Evolutionary conservation across 2,113 vertebrate species (phyloP), one percentile per base, ranked within the genome.

Genomic region (Equus przewalskii): DNA sequence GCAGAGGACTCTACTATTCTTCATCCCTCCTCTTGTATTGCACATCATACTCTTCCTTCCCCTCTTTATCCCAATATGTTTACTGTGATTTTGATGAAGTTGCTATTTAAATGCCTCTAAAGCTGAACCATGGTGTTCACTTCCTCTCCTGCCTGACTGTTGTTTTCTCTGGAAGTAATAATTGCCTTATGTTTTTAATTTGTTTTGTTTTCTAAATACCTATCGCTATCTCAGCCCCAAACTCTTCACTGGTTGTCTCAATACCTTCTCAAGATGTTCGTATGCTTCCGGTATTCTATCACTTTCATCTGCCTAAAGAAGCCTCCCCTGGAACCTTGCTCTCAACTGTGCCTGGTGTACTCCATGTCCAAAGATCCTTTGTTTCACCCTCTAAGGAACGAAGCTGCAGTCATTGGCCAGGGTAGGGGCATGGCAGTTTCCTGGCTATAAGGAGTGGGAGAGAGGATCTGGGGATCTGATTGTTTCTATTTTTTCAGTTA

Each of bases 181-280:
- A 60, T 18, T 82, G 26, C 26, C 46, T 91, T 85, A 1, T 36
- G 36, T 91, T 95, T 93, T 51, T 28, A 24, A 84, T 70, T 60
- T 51, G 21, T 94, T 91, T 72, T 8, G 7, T 76, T 95, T 92
- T 80, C 3, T 69, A 60, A 81, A 41, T 76, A 9, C 10, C 73
- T 70, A 9, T 0, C 26, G 44, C n/a, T 64, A 7, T 49, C 41
- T 83, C 13, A 51, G 13, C 7, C 30, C 46, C 10, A 10, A 14
- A 46, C 9, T 79, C n/a, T 65, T 80, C 14, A 80, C 8, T 36
- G 8, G 22, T 60, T 60, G 4, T 72, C 41, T 75, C 44, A 93
- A 0, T 78, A 46, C 9, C 49, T 80, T 83, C 60, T 41, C 8
- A 41, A 51, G 44, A n/a, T 82, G 22, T 64, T 46, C 16, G 54